Base-by-base conservation (phyloP, 2,888 invertebrate species). In the Temnothorax rugatulus region DNA sequence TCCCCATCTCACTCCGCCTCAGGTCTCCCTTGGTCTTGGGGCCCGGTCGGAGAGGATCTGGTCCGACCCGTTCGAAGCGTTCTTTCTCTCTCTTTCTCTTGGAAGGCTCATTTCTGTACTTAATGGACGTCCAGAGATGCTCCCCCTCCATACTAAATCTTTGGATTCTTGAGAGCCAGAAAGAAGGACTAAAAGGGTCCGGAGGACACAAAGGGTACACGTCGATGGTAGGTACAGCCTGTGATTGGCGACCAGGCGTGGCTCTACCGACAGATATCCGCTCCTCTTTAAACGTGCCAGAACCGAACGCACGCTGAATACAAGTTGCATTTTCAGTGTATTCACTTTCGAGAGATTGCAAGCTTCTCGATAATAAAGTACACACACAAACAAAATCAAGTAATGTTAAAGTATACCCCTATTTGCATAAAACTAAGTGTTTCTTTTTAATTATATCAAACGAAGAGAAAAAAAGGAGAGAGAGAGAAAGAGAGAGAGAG, bases 71-170 rank as follows among this genome's bases (percentile, higher is more conserved):
- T 92, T 93, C 93, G 87, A 87, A 90, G 89, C 91, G 90, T 91
- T 91, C 44, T 9, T 21, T 47, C 66, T 68, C 66, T 64, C 41
- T 68, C 66, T 47, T 47, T 47, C 66, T 29, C 92, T 91, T 92
- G 91, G 92, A 92, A 93, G 93, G 91, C 93, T 94, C 93, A 93
- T 93, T 93, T 93, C 92, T 93, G 92, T 91, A 91, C 93, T 93
- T 94, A 94, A 94, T 94, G 94, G 94, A 94, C 93, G 93, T 92
- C 91, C 90, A 91, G 92, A 93, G 91, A 93, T 93, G 94, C 93
- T 68, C 68, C 77, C 64, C 25, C 25, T 50, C 18, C 66, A 52
- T 68, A 92, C 93, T 90, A 91, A 91, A 90, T 91, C 90, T 87
- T 86, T 84, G 86, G 77, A 86, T 87, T 88, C 88, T 85, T 85